These are phyloP conservation scores for Antechinus flavipes DNA, from an alignment of 2,113 vertebrate species.

Conservation along the genomic window DNA sequence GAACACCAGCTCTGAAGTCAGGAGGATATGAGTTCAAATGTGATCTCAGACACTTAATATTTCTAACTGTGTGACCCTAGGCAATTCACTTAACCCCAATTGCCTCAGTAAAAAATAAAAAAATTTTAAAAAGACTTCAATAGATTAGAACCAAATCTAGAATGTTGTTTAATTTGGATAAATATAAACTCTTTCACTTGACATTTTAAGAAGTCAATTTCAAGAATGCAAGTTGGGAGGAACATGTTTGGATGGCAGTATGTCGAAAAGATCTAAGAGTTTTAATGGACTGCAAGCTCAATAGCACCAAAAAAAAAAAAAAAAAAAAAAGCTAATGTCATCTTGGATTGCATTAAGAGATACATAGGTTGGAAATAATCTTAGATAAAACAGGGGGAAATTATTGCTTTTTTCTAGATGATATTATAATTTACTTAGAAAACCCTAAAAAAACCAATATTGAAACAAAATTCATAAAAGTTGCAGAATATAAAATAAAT, in stretches of 20 bases:
- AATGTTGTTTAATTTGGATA: neutral
- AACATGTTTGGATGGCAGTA: neutral
- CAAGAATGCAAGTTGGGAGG: neutral
- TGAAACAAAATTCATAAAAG: neutral
- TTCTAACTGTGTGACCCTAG: no score
- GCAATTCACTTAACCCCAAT: no score
- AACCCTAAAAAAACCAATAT: neutral
- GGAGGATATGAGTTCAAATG: no score
- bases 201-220: no score
- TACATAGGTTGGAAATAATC: no score
- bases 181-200: no score
- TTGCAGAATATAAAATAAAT: neutral
- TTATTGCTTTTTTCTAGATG: neutral
- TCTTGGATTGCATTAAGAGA: neutral
- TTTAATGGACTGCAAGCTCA: neutral
- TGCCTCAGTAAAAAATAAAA: no score
- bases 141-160: neutral
- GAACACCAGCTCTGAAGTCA: no score
- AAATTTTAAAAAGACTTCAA: no score
- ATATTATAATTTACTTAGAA: neutral
- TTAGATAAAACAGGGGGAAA: neutral
- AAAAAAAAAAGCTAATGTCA: neutral
- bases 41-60: no score
- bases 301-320: neutral
- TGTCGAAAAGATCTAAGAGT: neutral